phyloP scores from a whole-genome alignment of 2,888 invertebrate species.

The Monoplex corrugatus region DNA sequence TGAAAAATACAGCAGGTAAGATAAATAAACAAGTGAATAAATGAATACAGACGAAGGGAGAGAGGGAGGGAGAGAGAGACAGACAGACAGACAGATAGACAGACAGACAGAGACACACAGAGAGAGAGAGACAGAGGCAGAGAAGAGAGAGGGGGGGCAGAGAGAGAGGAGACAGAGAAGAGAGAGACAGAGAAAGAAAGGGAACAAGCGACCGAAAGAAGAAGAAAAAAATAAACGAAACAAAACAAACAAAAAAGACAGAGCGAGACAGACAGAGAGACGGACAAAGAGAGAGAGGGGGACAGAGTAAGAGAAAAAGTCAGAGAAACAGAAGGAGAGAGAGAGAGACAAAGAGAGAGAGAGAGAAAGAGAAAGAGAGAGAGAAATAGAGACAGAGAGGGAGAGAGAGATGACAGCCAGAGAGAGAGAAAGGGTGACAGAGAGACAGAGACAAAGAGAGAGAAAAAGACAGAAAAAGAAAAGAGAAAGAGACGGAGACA shows the following conservation, averaged over 20 bases:
- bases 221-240: neutral
- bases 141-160: neutral
- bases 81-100: neutral
- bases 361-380: conserved; percentile 11
- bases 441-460: neutral
- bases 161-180: neutral
- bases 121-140: neutral
- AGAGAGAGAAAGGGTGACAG: neutral
- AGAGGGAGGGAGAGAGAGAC: neutral
- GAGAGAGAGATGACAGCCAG: too few species aligned
- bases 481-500: neutral
- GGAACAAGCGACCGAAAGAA: neutral
- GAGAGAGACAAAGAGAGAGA: conserved; percentile 17
- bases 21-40: neutral
- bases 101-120: too few species aligned
- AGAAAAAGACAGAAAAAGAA: neutral
- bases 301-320: neutral
- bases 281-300: neutral
- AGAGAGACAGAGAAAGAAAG: neutral
- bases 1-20: too few species aligned
- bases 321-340: neutral
- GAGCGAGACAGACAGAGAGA: neutral
- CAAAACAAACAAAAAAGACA: neutral
- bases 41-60: neutral
- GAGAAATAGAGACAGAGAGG: neutral